Evolutionary conservation across 2,888 invertebrate genomes (phyloP).

Genomic region (Euphydryas editha): DNA sequence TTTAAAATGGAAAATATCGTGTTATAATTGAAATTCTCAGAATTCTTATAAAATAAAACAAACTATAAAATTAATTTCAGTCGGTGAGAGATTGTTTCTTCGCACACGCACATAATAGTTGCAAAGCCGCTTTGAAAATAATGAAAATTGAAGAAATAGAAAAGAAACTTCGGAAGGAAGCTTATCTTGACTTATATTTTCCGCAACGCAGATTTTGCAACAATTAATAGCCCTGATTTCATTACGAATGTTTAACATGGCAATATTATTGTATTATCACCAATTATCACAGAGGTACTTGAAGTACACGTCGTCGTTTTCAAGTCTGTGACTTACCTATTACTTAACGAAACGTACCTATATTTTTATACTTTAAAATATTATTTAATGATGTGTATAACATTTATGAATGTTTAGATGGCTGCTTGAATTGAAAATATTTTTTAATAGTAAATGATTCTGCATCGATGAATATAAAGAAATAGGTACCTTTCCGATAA

Average conservation of each 20-base stretch:
- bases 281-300: too few relatives aligned
- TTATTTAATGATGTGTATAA: too few relatives aligned
- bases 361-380: too few relatives aligned
- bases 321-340: too few relatives aligned
- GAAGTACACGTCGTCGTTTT: too few relatives aligned
- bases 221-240: conserved; percentile 35
- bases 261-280: not conserved
- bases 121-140: conserved; percentile 78
- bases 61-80: conserved; percentile 51
- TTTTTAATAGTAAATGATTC: too few relatives aligned
- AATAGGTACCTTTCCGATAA: too few relatives aligned
- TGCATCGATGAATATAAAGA: too few relatives aligned
- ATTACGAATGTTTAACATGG: not conserved
- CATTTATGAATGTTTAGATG: too few relatives aligned
- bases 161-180: conserved; percentile 77
- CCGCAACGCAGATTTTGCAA: conserved; percentile 72
- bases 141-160: conserved; percentile 76
- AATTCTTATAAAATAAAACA: not conserved
- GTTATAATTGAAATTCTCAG: not conserved
- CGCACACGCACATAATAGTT: conserved; percentile 78
- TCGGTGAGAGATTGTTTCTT: conserved; percentile 80
- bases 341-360: too few relatives aligned
- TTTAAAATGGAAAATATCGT: not conserved
- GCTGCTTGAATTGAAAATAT: too few relatives aligned
- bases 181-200: conserved; percentile 75